A percentile compares a stretch with the other conserved stretches of the same genome.
These are phyloP conservation scores for Oscheius myriophilus DNA, from an alignment of 2,888 invertebrate genomes.

Conservation along the genomic window DNA sequence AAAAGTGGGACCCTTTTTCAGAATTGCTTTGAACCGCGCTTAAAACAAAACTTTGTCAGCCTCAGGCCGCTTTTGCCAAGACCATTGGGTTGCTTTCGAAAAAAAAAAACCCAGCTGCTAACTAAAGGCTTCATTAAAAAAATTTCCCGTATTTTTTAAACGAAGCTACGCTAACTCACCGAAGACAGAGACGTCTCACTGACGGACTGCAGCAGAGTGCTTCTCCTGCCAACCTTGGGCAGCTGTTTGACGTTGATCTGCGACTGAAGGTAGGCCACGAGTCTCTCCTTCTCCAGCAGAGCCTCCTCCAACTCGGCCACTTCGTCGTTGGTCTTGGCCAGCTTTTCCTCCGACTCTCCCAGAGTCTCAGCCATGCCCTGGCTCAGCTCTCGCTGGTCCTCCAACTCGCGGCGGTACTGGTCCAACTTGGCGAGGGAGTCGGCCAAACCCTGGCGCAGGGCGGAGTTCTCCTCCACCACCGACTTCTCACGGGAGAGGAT, in stretches of 20 bases:
- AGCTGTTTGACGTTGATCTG: conserved; percentile 53
- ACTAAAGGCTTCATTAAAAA: too few relatives aligned
- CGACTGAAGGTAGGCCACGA: conserved; percentile 48
- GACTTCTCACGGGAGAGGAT: conserved; percentile 9
- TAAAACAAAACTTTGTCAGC: too few relatives aligned
- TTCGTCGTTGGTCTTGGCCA: conserved; percentile 33
- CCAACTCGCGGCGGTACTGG: conserved; percentile 41
- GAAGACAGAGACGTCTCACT: conserved; percentile 34
- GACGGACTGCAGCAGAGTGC: conserved; percentile 42
- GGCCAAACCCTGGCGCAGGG: conserved; percentile 37
- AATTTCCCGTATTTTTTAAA: background rate
- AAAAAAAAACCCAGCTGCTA: too few relatives aligned
- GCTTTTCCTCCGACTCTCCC: conserved; percentile 26
- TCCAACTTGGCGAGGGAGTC: conserved; percentile 51
- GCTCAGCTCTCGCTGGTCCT: conserved; percentile 35
- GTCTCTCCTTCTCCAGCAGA: conserved; percentile 36
- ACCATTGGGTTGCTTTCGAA: too few relatives aligned
- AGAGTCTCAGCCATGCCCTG: conserved; percentile 34
- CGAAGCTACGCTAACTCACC: background rate
- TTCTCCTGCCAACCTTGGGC: conserved; percentile 50
- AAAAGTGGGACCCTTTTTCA: too few relatives aligned
- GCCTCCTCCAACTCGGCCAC: conserved; percentile 32
- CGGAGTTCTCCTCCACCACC: conserved; percentile 17
- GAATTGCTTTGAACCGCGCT: too few relatives aligned
- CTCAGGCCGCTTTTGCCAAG: too few relatives aligned